Conservation (phyloP, 1,140 invertebrate genomes). For the Gonioctena quinquepunctata region DNA sequence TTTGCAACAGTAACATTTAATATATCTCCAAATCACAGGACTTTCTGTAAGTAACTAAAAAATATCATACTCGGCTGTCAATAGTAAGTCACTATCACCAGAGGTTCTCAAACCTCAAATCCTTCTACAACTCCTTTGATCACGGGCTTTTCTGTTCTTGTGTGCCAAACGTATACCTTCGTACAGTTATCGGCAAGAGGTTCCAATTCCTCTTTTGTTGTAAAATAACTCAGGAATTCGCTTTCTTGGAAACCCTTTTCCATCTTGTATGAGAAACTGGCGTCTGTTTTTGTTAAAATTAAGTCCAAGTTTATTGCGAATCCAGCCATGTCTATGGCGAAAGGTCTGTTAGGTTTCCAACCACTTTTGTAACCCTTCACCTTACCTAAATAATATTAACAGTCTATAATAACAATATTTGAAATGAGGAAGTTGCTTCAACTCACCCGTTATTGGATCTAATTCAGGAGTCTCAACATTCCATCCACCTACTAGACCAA, state of each 20-base stretch:
- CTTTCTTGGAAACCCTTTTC: constrained; percentile 91
- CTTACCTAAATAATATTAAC: too few relatives aligned
- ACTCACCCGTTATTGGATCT: constrained; percentile 60
- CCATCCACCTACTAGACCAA: constrained; percentile 90
- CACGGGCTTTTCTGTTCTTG: constrained; percentile 84
- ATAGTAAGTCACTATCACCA: too few relatives aligned
- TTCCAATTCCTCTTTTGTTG: constrained; percentile 81
- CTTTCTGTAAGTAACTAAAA: too few relatives aligned
- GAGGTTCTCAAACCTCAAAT: constrained; percentile 80
- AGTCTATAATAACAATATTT: constrained; percentile 25
- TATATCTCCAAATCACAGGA: background rate
- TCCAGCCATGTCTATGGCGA: constrained; percentile 98
- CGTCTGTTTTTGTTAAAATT: constrained; percentile 75
- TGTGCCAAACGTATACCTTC: constrained; percentile 97
- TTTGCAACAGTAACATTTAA: too few relatives aligned
- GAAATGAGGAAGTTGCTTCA: background rate
- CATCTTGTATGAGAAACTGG: constrained; percentile 81
- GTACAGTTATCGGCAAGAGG: constrained; percentile 87
- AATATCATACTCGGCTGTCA: too few relatives aligned
- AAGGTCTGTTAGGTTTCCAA: constrained; percentile 87
- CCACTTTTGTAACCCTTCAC: constrained; percentile 82
- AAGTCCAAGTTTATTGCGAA: constrained; percentile 91
- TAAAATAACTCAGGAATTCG: constrained; percentile 81
- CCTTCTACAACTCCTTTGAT: constrained; percentile 72
- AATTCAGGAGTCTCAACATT: constrained; percentile 84